Base-by-base conservation (phyloP, 2,113 vertebrate species). In the Ammodytes marinus region DNA sequence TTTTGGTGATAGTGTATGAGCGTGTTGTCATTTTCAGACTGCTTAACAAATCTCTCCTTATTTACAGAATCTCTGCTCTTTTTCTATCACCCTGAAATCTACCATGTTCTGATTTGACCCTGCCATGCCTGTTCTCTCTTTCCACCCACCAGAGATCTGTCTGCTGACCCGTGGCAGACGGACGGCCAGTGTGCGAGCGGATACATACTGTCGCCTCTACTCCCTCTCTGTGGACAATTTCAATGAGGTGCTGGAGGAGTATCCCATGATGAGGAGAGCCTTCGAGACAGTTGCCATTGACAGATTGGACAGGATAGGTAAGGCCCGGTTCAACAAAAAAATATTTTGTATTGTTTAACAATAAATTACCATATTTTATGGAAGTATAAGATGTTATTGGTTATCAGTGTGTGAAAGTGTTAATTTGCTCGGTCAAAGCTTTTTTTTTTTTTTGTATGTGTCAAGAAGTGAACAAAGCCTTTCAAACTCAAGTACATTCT, bases 231-330 rank as follows among this genome's bases (percentile, higher is more conserved):
- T 99, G 93, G 98, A 99, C 94, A 96, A 99, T 91, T 99, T 99
- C 95, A 99, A 99, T 1, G 98, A 99, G 92, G 98, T 99, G 69
- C 93, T 99, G 89, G 98, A 99, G 93, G 98, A 99, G 91, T 98
- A 99, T 69, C 98, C 98, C 84, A 99, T 99, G 98, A 99, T 99
- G 98, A 95, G 98, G 74, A 91, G 98, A 3, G 98, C 98, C 79
- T 99, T 99, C 0, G 98, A 99, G 92, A 99, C 98, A 0, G 98
- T 99, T 0, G 98, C 98, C 93, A 99, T 99, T 0, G 98, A 99
- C 95, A 96, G 98, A 68, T 92, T 99, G 1, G 97, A 99, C 93
- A 96, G 98, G 76, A 99, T 99, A 8, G 98, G 98, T 99, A 94
- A 73, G 92, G 40, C 10, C 2, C 12, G 8, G 1, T 0, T 10